A percentile compares a stretch with the other conserved stretches of the same genome.
These are phyloP conservation scores for Trachelus stipa DNA, from an alignment of 2,888 invertebrate species.

Conservation along the genomic window DNA sequence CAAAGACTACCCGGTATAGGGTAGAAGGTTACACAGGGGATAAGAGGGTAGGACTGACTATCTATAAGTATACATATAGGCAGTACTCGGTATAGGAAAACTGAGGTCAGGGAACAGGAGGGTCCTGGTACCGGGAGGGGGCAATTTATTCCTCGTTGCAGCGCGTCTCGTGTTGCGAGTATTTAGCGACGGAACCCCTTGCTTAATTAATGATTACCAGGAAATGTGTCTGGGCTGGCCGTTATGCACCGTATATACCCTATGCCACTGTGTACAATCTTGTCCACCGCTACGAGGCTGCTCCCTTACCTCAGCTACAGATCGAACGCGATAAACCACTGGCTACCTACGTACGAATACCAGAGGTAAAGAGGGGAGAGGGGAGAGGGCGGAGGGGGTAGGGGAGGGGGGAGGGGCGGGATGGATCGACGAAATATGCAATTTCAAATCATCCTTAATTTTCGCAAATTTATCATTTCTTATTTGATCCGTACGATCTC, in stretches of 20 bases:
- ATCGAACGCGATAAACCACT: constrained; percentile 41
- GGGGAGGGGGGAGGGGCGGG: too few species aligned
- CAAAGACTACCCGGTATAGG: background rate
- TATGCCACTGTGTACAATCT: constrained; percentile 29
- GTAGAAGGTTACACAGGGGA: background rate
- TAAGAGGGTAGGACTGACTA: constrained; percentile 12
- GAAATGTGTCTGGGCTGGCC: constrained; percentile 61
- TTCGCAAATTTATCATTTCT: background rate
- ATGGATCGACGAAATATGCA: background rate
- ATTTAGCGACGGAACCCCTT: constrained; percentile 53
- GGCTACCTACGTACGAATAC: background rate
- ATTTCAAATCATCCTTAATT: background rate
- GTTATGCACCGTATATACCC: constrained; percentile 45
- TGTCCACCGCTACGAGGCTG: constrained; percentile 1
- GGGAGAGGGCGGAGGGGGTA: too few species aligned
- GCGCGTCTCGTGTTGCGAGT: constrained; percentile 39
- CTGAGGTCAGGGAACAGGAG: too few species aligned
- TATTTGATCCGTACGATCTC: background rate
- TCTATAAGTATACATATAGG: background rate
- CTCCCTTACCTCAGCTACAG: constrained; percentile 28
- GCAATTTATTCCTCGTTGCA: constrained; percentile 37
- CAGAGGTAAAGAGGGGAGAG: background rate
- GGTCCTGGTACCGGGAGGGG: constrained; percentile 9
- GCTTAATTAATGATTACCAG: constrained; percentile 65
- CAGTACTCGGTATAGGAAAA: constrained; percentile 4